Evolutionary conservation across 64 coral and sea anemone genomes (phyloP), one percentile per base, ranked within the genome.

Genomic region (Stylophora pistillata): DNA sequence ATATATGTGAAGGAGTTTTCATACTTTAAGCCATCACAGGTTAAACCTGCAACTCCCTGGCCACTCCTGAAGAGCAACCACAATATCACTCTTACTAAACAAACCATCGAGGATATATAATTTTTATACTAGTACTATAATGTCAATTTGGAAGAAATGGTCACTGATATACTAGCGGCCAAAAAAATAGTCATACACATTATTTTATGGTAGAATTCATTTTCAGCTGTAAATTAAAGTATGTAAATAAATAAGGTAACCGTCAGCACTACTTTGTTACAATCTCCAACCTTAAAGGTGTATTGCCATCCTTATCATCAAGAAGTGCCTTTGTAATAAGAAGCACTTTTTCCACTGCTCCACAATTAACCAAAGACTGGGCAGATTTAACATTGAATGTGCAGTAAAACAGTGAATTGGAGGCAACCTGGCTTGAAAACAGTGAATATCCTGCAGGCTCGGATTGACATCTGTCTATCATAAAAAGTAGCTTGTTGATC

Each of bases 361-460:
- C 86, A 59, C 60, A 47, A 65, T 88, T 18, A 20, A 74, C 68
- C 30, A 93, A 60, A 62, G 73, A 73, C 15, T 26, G 59, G 55
- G 86, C 69, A 26, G 91, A 88, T 55, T 75, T 82, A 17, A 88
- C 77, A 79, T 93, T 93, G 20, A 88, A 93, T 55, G 91, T 93
- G 59, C 91, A 93, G 37, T 93, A 93, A 20, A 93, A 93, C 25
- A 93, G 34, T 55, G 77, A 55, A 33, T 88, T 93, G 10, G 85
- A 81, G 23, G 91, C 91, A 55, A 93, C 52, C 56, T 93, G 91
- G 56, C 77, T 88, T 15, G 27, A 82, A 57, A 93, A 93, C 33
- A 88, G 31, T 34, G 77, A 53, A 52, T 88, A 93, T 18, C 14
- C n/a, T 27, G 55, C 28, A 31, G 64, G 17, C 56, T 79, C 27